Base-by-base conservation (phyloP, 2,113 vertebrate species). In the Tapirus terrestris region DNA sequence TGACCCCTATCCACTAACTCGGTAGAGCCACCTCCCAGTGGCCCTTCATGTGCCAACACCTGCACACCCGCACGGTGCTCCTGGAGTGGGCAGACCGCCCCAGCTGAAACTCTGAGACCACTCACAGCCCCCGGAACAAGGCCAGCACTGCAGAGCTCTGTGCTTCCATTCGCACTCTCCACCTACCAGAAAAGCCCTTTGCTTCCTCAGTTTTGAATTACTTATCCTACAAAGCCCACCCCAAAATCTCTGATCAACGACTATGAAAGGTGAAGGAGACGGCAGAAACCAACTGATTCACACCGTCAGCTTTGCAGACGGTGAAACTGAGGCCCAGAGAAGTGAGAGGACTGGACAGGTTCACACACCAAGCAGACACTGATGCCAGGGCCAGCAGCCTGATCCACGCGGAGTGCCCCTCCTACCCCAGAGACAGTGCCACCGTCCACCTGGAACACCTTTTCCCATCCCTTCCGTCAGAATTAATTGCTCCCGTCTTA, bases 361-460 rank as follows among this genome's bases (percentile, higher is more conserved):
- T 75, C 25, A 25, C 10, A 82, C 27, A 39, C 13, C 60, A 67
- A 80, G 87, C 6, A 87, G 88, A 39, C 16, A 51, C 14, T 43
- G 33, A 65, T n/a, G 67, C 39, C 48, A 77, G 82, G 60, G 23
- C 43, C 43, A 61, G 82, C 11, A 9, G 17, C 25, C 25, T 2
- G 8, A 60, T 27, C 31, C 25, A 39, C 3, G 43, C 36, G 23
- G 39, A 79, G 20, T 7, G 14, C 21, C 10, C 31, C 68, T 81
- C 18, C 73, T 20, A 27, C 10, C 61, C n/a, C 60, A 23, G 61
- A 13, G 48, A 58, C 18, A 81, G 72, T 5, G 25, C 56, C 33
- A 58, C 48, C 3, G 0, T n/a, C 29, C 17, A 65, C 11, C 21
- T 27, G 2, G 10, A 31, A 89, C 18, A 1, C 12, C n/a, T n/a